Evolutionary conservation across 2,888 invertebrate species (phyloP), one percentile per base, ranked within the genome.

Genomic region (Thymelicus lineola): DNA sequence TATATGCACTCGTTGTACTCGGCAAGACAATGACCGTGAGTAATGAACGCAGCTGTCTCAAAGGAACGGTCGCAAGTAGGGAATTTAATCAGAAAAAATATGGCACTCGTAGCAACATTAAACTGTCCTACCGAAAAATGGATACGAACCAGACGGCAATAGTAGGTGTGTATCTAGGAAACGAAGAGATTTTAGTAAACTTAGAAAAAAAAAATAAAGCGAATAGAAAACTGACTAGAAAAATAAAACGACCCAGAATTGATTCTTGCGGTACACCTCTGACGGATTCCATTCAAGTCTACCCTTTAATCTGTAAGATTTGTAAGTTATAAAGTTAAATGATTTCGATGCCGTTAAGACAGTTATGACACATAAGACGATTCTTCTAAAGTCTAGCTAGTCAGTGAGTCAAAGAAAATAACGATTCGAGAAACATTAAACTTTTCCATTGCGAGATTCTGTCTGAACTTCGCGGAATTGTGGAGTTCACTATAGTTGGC

Each of bases 21-120:
- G 20, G 50, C 57, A 20, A 60, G 42, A 38, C 66, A 60, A 53
- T 60, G 50, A 42, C 38, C 53, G 60, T 67, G 66, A 60, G 66
- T 67, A 67, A 67, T 67, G 60, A 67, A 60, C 50, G 15, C 50
- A 36, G 60, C 48, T 53, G 53, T 67, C 53, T 60, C 53, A 59
- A 66, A 60, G 53, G 53, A 53, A 60, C 36, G 53, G 48, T 38
- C 58, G 17, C 66, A 53, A 42, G 38, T 45, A 10, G 28, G 60
- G 60, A 67, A 53, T 67, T 67, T 60, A 60, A 67, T 67, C 59
- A 53, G 60, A 67, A 60, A 59, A 66, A 66, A 66, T 20, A 66
- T 46, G 14, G 59, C 50, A 59, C 46, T 2, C 36, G 3, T 42
- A 7, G 58, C 59, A 66, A 20, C 28, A 42, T 60, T 67, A 50